Evolutionary conservation across 2,113 vertebrate genomes (phyloP).

Genomic region (Sander lucioperca): DNA sequence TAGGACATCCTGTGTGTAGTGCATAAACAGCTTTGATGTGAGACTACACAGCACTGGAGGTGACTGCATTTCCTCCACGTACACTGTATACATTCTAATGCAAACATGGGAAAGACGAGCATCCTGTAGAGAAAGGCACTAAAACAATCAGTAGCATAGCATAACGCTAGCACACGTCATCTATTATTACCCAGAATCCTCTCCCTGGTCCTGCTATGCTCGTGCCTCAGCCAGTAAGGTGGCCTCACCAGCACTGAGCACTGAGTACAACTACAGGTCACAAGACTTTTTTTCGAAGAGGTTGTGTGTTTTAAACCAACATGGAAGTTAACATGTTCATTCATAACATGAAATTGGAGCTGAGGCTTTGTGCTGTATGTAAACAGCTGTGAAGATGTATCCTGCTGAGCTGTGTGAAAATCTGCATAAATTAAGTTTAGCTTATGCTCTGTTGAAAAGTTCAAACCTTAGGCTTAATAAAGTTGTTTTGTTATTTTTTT

Average conservation of each 20-base stretch:
- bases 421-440: conserved; percentile 29
- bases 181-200: conserved; percentile 71
- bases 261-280: conserved; percentile 62
- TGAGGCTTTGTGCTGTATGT: conserved; percentile 12
- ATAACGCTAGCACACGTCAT: conserved; percentile 22
- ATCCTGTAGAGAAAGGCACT: conserved; percentile 81
- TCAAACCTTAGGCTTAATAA: not conserved
- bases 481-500: not conserved
- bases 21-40: conserved; percentile 78
- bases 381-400: conserved; percentile 12
- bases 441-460: conserved; percentile 35
- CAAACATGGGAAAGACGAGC: conserved; percentile 63
- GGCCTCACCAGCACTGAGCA: conserved; percentile 73
- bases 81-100: conserved; percentile 67
- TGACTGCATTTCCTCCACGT: conserved; percentile 42
- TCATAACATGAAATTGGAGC: conserved; percentile 3
- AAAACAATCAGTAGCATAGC: conserved; percentile 64
- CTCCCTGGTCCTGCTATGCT: conserved; percentile 48
- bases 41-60: conserved; percentile 46
- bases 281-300: conserved; percentile 36
- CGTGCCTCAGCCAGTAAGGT: conserved; percentile 63
- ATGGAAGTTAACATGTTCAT: not conserved
- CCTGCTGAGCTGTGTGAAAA: conserved; percentile 14
- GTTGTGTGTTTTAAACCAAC: conserved; percentile 7
- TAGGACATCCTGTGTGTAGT: conserved; percentile 80